Percentiles rank a stretch among this genome's conserved stretches.
phyloP scores from a whole-genome alignment of 1,140 invertebrate genomes.

The Liolophura sinensis region DNA sequence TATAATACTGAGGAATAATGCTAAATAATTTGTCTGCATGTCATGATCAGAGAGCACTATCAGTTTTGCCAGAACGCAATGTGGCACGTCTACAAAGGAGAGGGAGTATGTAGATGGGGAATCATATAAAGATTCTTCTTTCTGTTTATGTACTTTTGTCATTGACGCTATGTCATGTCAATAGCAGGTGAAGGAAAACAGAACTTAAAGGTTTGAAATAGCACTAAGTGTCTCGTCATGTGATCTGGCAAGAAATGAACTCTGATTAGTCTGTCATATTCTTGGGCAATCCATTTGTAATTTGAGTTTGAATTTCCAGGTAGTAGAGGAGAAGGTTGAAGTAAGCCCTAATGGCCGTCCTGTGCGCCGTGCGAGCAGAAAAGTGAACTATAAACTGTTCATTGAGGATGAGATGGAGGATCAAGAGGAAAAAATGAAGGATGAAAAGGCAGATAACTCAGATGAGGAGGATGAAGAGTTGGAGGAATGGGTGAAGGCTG shows the following conservation, averaged over 20 bases:
- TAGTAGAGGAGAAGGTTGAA: slow-evolving; percentile 26
- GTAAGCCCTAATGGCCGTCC: slow-evolving; percentile 34
- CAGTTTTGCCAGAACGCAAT: too few relatives aligned
- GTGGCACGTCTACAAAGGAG: too few relatives aligned
- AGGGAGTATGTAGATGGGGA: too few relatives aligned
- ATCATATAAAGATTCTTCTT: too few relatives aligned
- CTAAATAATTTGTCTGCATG: too few relatives aligned
- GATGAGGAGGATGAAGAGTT: slow-evolving; percentile 38
- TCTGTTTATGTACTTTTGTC: too few relatives aligned
- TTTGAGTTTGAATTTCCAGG: slow-evolving; percentile 14
- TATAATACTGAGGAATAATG: too few relatives aligned
- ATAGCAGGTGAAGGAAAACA: too few relatives aligned
- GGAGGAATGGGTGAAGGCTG: slow-evolving; percentile 39
- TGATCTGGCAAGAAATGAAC: not conserved
- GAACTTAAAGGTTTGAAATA: not conserved
- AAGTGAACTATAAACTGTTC: slow-evolving; percentile 38
- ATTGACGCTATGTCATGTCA: too few relatives aligned
- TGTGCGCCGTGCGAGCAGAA: slow-evolving; percentile 19
- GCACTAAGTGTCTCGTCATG: not conserved
- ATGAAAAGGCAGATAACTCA: not conserved
- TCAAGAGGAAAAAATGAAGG: slow-evolving; percentile 11
- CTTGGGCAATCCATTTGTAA: not conserved
- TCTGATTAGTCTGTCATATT: not conserved
- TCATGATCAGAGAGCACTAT: too few relatives aligned
- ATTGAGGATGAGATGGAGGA: slow-evolving; percentile 23